phyloP scores from a whole-genome alignment of 2,113 vertebrate species.

The Gymnobelideus leadbeateri region DNA sequence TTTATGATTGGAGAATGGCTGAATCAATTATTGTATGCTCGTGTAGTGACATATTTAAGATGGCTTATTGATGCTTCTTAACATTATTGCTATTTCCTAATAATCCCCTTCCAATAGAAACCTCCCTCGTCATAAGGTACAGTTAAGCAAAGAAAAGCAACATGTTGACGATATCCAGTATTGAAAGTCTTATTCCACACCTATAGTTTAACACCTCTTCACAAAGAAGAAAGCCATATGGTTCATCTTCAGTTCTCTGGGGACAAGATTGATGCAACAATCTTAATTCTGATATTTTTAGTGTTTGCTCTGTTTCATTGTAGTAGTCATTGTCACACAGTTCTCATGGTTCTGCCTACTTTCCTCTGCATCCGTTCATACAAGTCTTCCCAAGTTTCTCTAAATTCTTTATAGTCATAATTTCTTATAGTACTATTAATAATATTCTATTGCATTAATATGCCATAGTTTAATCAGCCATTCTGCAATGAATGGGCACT shows the following conservation, averaged over 20 bases:
- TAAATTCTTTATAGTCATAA: no score
- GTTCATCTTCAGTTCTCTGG: background rate
- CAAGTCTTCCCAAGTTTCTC: no score
- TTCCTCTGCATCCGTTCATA: no score
- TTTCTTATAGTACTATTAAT: no score
- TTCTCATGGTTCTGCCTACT: no score
- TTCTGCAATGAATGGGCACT: no score
- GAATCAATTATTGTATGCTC: background rate
- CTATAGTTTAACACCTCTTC: background rate
- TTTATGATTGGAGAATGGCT: background rate
- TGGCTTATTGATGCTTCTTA: background rate
- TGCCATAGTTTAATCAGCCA: no score
- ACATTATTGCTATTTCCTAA: background rate
- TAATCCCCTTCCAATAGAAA: background rate
- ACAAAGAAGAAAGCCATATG: background rate
- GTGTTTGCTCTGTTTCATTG: no score
- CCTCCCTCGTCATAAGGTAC: background rate
- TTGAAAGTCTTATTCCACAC: background rate
- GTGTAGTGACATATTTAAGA: background rate
- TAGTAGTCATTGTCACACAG: no score
- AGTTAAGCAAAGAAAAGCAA: background rate
- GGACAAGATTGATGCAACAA: no score
- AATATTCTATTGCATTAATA: no score
- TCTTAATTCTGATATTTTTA: no score
- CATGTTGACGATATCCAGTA: background rate